A percentile compares a stretch with the other conserved stretches of the same genome.
phyloP scores from a whole-genome alignment of 2,797 vertebrate species.

The Mionectes olivaceus region DNA sequence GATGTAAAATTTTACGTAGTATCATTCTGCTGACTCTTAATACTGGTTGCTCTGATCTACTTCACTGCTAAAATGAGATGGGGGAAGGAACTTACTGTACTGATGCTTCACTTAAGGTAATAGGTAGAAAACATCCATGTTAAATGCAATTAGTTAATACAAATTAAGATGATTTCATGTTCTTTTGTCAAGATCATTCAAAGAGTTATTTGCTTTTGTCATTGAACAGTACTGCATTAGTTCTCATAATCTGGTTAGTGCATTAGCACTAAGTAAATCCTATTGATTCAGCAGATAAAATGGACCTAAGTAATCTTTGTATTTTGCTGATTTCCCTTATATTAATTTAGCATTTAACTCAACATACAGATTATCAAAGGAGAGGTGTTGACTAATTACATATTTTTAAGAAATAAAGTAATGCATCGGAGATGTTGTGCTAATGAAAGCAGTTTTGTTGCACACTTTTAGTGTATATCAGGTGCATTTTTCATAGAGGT shows the following conservation, averaged over 20 bases:
- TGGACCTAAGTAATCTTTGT: constrained; percentile 72
- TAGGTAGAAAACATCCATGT: constrained; percentile 54
- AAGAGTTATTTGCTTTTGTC: constrained; percentile 78
- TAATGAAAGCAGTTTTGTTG: constrained; percentile 5
- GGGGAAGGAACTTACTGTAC: constrained; percentile 18
- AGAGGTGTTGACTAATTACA: constrained; percentile 61
- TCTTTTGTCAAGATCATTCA: constrained; percentile 79
- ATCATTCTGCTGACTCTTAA: background rate
- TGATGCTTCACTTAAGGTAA: constrained; percentile 66
- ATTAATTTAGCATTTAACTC: constrained; percentile 64
- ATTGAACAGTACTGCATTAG: constrained; percentile 78
- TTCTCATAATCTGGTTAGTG: constrained; percentile 81
- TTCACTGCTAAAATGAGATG: constrained; percentile 33
- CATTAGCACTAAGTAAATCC: constrained; percentile 80
- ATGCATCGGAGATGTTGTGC: background rate
- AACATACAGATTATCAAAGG: constrained; percentile 32
- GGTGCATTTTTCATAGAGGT: background rate
- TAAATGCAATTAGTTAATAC: constrained; percentile 78
- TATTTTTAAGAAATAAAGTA: constrained; percentile 51
- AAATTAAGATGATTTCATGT: constrained; percentile 80
- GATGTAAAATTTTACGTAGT: background rate
- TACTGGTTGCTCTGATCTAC: constrained; percentile 34
- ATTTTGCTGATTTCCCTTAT: constrained; percentile 64
- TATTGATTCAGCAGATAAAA: constrained; percentile 81
- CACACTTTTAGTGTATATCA: background rate